Base-by-base conservation (phyloP, 1,140 invertebrate genomes). In the Lethocerus indicus region DNA sequence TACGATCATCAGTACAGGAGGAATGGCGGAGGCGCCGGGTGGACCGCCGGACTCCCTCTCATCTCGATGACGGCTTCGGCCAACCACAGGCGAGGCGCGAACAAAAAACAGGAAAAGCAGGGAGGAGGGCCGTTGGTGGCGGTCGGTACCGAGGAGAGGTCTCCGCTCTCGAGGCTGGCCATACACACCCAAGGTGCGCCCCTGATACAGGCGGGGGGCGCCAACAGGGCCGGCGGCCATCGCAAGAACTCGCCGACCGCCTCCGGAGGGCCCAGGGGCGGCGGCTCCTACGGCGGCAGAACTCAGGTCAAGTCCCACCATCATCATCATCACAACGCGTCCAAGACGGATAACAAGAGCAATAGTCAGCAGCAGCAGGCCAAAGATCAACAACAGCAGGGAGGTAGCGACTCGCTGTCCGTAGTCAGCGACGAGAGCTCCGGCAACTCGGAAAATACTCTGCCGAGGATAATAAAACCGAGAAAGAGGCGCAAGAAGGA, bases 401-500 rank as follows among this genome's bases (percentile, higher is more conserved):
- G 39, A 14, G 20, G 32, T 27, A 35, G 39, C 41, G 45, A 49
- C 46, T 37, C 32, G 23, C 32, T 45, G 20, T 51, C 16, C 40
- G 43, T 47, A 29, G 73, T 78, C 14, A 82, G 79, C 61, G 81
- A 83, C 61, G 80, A 83, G 63, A 82, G 79, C 64, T 80, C 76
- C 49, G 74, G 72, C 12, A 69, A 71, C 36, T 82, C 79, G 1
- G 84, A 87, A 57, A 82, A 78, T 48, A 83, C 80, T 63, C 63
- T 89, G 56, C 87, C 86, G 21, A 70, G 86, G 39, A 87, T 89
- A 44, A 89, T 89, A 58, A 91, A 90, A 63, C 86, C 85, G 0
- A 67, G 86, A 12, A 91, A 91, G 61, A 72, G 87, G 18, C 74
- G 85, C 58, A 91, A 90, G 75, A 89, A 89, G 64, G 86, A 88